These are phyloP conservation scores for Liopterus haemorrhoidalis DNA, from an alignment of 2,888 invertebrate species.

Conservation along the genomic window DNA sequence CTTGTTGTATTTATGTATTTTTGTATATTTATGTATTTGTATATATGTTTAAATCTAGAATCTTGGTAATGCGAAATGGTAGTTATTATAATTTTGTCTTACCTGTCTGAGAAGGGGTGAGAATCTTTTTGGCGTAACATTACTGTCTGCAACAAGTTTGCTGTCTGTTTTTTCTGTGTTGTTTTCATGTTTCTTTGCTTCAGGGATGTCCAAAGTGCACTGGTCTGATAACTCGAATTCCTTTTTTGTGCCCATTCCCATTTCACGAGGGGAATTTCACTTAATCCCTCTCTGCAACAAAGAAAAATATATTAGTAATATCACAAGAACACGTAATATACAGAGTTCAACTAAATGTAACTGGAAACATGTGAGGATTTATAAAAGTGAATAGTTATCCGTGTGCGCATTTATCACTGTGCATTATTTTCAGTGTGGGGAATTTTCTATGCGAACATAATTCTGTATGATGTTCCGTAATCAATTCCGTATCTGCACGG, in stretches of 20 bases:
- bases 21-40: not conserved
- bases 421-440: too few relatives aligned
- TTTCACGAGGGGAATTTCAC: slow-evolving; percentile 3
- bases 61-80: not conserved
- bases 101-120: slow-evolving; percentile 20
- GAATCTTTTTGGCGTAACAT: slow-evolving; percentile 10
- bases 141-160: slow-evolving; percentile 14
- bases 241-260: slow-evolving; percentile 21
- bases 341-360: too few relatives aligned
- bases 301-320: not conserved
- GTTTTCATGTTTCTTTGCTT: slow-evolving; percentile 10
- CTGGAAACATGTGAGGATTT: too few relatives aligned
- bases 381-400: too few relatives aligned
- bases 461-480: too few relatives aligned
- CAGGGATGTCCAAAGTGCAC: slow-evolving; percentile 7
- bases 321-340: not conserved
- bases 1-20: too few relatives aligned
- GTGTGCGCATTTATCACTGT: too few relatives aligned
- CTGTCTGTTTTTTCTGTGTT: slow-evolving; percentile 12
- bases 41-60: not conserved
- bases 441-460: too few relatives aligned
- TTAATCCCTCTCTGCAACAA: slow-evolving; percentile 14
- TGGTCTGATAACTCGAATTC: slow-evolving; percentile 6
- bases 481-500: too few relatives aligned
- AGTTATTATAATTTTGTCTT: not conserved